Percentiles rank a stretch among this genome's conserved stretches.
phyloP scores from a whole-genome alignment of 1,140 invertebrate genomes.

The Drosophila setifemur region DNA sequence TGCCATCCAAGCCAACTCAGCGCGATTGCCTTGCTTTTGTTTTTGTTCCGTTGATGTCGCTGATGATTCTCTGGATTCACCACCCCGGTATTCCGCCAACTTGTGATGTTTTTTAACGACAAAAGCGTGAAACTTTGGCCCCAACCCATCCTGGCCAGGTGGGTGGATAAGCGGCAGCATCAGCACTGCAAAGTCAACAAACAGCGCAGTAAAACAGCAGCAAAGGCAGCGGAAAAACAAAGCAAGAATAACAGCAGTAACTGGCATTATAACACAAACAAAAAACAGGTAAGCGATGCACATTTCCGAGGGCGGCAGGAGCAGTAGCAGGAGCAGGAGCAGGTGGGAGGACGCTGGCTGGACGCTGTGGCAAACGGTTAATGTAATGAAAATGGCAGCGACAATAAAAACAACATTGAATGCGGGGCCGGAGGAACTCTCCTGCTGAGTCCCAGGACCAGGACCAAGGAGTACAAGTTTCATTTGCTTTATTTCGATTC shows the following conservation, averaged over 20 bases:
- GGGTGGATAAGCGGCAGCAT: slow-evolving; percentile 31
- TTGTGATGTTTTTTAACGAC: slow-evolving; percentile 47
- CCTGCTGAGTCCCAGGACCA: not conserved
- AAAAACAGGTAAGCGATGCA: slow-evolving; percentile 35
- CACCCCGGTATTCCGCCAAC: not conserved
- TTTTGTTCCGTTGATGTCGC: slow-evolving; percentile 27
- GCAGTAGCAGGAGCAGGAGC: not conserved
- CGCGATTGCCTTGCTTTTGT: slow-evolving; percentile 35
- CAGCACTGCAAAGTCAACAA: slow-evolving; percentile 63
- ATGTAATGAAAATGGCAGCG: slow-evolving; percentile 74
- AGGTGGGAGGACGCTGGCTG: not conserved
- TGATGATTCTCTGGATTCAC: not conserved
- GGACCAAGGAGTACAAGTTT: slow-evolving; percentile 37
- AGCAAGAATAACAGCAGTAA: slow-evolving; percentile 26
- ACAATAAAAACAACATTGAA: slow-evolving; percentile 67
- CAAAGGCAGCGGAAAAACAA: slow-evolving; percentile 30
- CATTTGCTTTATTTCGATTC: not conserved
- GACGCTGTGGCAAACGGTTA: slow-evolving; percentile 56
- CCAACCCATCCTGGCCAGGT: slow-evolving; percentile 12
- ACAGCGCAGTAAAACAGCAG: slow-evolving; percentile 46
- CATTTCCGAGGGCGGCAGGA: slow-evolving; percentile 10
- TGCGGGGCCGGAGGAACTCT: slow-evolving; percentile 18
- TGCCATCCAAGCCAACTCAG: slow-evolving; percentile 49
- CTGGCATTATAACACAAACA: slow-evolving; percentile 52
- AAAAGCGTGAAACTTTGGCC: slow-evolving; percentile 53